Evolutionary conservation across 1,140 invertebrate genomes (phyloP), one percentile per base, ranked within the genome.

Genomic region (Melipona quadrifasciata): DNA sequence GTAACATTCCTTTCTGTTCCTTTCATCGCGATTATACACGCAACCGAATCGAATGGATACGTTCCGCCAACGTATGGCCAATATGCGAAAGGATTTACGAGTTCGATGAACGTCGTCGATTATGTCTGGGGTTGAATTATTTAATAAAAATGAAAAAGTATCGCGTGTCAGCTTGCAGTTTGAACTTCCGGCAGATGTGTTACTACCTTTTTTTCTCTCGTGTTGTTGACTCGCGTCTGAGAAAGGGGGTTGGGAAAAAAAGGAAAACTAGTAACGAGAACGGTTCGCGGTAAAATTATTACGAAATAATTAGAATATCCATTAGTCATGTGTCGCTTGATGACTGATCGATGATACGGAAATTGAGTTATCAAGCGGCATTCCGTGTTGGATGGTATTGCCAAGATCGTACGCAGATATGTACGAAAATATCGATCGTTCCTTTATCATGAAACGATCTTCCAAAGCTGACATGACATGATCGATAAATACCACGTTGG

Each of bases 141-240:
- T 84, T 74, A 80, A 51, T 51, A 74, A 84, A 84, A 80, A 72
- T 74, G 83, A 58, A 34, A 67, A 80, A 58, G 47, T 74, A 31
- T 84, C n/a, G 83, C 83, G 83, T 84, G 83, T 73, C 57, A 47
- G 34, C n/a, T 58, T n/a, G 77, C 70, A 67, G 51, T 84, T 84
- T 51, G n/a, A 73, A 73, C 58, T 74, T 84, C 83, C 68, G 61
- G 10, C 58, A 72, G 61, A 74, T 24, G 53, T 79, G 53, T 51
- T 70, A 61, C 34, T 47, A 61, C 17, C 24, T 55, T 61, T 77
- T 77, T 72, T 71, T 47, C 39, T 47, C 6, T 47, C 58, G 24
- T 83, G 55, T 57, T 34, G 64, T 70, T 85, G 58, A 75, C 47
- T 58, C 70, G 19, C 19, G 21, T 17, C 47, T 16, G 21, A 34